Conservation (phyloP, 2,888 invertebrate species). For the Ametastegia equiseti region DNA sequence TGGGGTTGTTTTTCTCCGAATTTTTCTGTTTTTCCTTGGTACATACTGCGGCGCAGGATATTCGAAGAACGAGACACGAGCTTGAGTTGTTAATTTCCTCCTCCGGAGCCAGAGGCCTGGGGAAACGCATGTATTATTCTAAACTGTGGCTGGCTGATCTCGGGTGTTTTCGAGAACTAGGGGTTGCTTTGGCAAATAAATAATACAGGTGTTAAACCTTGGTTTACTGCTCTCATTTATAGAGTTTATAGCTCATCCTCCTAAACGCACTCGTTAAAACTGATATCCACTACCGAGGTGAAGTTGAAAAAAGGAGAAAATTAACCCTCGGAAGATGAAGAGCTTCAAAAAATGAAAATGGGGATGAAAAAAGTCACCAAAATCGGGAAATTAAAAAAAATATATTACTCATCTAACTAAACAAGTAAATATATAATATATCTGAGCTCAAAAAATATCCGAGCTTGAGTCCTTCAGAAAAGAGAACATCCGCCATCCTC, state of each 20-base stretch:
- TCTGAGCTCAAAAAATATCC: not conserved
- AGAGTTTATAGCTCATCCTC: conserved; percentile 39
- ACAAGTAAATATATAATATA: not conserved
- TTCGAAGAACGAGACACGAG: not conserved
- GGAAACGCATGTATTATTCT: conserved; percentile 40
- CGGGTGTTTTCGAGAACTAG: not conserved
- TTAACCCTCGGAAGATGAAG: not conserved
- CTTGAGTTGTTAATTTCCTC: conserved; percentile 38
- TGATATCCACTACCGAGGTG: too few species aligned
- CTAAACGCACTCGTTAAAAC: conserved; percentile 40
- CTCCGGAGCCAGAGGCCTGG: conserved; percentile 1
- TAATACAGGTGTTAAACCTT: conserved; percentile 46
- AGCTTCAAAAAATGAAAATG: not conserved
- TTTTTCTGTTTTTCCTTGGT: not conserved
- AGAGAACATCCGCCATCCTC: too few species aligned
- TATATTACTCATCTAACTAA: not conserved
- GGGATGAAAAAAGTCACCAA: not conserved
- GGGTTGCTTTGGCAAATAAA: conserved; percentile 26
- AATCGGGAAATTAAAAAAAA: not conserved
- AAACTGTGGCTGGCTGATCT: conserved; percentile 35
- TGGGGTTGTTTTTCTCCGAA: too few species aligned
- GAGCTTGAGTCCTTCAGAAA: not conserved
- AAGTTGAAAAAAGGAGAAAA: not conserved
- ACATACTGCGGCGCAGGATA: not conserved
- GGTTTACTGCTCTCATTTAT: conserved; percentile 36